Evolutionary conservation across 1,140 invertebrate species (phyloP), one percentile per base, ranked within the genome.

Genomic region (Drosophila lacertosa): DNA sequence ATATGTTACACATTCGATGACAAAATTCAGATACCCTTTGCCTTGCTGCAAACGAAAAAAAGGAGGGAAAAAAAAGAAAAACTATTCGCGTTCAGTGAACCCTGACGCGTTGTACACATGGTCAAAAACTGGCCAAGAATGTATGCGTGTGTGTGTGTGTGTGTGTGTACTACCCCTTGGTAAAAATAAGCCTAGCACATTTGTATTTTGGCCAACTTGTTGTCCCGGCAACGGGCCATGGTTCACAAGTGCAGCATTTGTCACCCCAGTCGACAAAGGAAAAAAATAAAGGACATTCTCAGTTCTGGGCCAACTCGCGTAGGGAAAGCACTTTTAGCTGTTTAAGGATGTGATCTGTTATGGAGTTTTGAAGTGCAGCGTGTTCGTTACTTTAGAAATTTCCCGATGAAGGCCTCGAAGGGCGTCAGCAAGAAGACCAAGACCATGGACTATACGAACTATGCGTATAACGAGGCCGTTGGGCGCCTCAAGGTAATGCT

Each of bases 401-500:
- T 84, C 63, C 75, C 88, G 26, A 91, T 91, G 86, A 91, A 88
- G 74, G 82, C 80, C 64, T 76, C 82, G 37, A 91, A 86, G 65
- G 82, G 71, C 39, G 81, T 89, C 48, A 74, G 66, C 44, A 91
- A 91, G 83, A 93, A 93, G 80, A 91, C 84, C 74, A 94, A 93
- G 78, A 92, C 93, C 18, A 94, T 95, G 35, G 95, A 97, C 92
- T 96, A 96, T 77, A 96, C 95, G 0, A 96, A 97, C 78, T 92
- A 95, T 54, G 95, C 95, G 2, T 96, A 97, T 77, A 94, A 95
- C 72, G 95, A 97, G 91, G 96, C 96, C 2, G 96, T 97, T 1
- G 94, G 94, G 0, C 94, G 96, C 57, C 86, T 97, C 7, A 94
- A 95, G 88, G 95, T 95, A 89, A 93, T 96, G 67, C 90, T 96